Base-by-base conservation (phyloP, 2,888 invertebrate species). In the Drosophila bunnanda region DNA sequence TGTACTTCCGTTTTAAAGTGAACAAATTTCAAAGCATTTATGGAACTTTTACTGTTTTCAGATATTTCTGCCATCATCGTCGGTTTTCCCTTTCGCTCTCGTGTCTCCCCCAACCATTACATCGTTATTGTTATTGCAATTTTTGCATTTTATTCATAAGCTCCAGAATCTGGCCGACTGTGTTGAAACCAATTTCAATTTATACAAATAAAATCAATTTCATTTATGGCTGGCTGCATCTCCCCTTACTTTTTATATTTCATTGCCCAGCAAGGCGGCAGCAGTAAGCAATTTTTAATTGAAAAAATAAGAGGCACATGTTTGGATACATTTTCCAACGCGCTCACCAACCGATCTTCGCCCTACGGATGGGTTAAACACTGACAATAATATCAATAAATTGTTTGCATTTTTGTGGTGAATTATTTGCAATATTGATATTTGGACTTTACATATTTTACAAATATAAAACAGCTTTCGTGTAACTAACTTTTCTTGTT, bases 261-360 rank as follows among this genome's bases (percentile, higher is more conserved):
- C 36, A 52, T 43, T 34, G n/a, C 39, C 28, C 32, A 38, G 36
- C 20, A 15, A 32, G 32, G 50, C 32, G 15, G 32, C 17, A 25
- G 67, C 46, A 67, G 68, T 67, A 67, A 67, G 67, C 68, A 55
- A 67, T 67, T 39, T 66, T 67, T 67, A 67, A 67, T 67, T 67
- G 39, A 48, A 62, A 50, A 50, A 36, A 36, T 43, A 22, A 25
- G 22, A 15, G 15, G 12, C 54, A 39, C 34, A 22, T 32, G 34
- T 55, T 34, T 10, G 44, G 39, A 20, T 43, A 30, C 13, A 43
- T 41, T 34, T 41, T 50, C 8, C 20, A 17, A 15, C 0, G 9
- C 20, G 9, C 20, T 32, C 38, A 46, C 38, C 17, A 41, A 25
- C 2, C 12, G 60, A 43, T 60, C 60, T 34, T 15, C 39, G 17